Evolutionary conservation across 1,140 invertebrate species (phyloP).

Genomic region (Lasioglossum albipes): DNA sequence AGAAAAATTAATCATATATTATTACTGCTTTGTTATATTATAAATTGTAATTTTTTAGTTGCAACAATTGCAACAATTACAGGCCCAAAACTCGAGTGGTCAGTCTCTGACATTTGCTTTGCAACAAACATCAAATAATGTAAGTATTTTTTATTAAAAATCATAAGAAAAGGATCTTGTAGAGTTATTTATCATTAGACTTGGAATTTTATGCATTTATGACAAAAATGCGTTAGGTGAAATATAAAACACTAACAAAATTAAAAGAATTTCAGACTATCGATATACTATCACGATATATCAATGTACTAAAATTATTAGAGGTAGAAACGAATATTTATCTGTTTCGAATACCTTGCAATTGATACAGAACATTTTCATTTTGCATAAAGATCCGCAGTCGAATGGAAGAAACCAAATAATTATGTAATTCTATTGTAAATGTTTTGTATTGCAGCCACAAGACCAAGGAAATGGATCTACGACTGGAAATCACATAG

Average conservation of each 20-base stretch:
- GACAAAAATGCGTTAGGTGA: no score
- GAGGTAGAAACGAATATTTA: no score
- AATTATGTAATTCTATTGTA: conserved; percentile 5
- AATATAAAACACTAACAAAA: no score
- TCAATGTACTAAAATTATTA: no score
- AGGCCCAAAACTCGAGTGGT: conserved; percentile 78
- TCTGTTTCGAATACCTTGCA: no score
- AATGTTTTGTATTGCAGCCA: conserved; percentile 61
- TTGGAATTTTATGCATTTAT: no score
- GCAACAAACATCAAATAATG: conserved; percentile 77
- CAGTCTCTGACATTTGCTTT: conserved; percentile 80
- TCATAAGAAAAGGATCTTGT: neutral
- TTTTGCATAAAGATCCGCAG: no score
- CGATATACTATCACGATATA: no score
- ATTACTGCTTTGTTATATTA: conserved; percentile 17
- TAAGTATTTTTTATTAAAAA: conserved; percentile 57
- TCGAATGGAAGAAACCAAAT: neutral
- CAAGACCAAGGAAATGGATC: conserved; percentile 77
- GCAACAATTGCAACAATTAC: conserved; percentile 81
- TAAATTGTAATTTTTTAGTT: conserved; percentile 69
- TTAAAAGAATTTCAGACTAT: no score
- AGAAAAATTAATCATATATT: neutral
- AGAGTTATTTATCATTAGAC: neutral
- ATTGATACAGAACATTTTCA: no score
- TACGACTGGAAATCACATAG: conserved; percentile 78